Evolutionary conservation across 2,888 invertebrate species (phyloP).

Genomic region (Thalpophila matura): DNA sequence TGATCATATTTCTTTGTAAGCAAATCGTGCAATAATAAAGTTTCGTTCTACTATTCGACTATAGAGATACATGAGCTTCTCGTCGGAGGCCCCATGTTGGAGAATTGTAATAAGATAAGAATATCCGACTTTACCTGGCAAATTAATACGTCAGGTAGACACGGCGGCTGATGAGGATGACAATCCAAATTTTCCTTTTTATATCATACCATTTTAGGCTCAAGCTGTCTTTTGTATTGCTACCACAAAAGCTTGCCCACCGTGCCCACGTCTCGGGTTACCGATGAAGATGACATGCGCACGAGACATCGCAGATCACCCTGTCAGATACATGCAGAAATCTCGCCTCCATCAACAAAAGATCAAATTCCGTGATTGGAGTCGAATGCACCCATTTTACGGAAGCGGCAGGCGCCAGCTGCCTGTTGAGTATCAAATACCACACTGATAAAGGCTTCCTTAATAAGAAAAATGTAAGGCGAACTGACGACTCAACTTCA

Average conservation of each 20-base stretch:
- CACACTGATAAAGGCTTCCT: conserved; percentile 76
- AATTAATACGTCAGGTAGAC: conserved; percentile 55
- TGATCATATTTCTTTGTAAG: conserved; percentile 22
- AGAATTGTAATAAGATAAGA: conserved; percentile 1
- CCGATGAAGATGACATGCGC: conserved; percentile 81
- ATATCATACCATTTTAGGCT: conserved; percentile 69
- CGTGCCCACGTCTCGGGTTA: conserved; percentile 75
- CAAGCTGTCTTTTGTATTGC: conserved; percentile 82
- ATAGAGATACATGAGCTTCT: background rate
- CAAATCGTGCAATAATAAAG: conserved; percentile 6
- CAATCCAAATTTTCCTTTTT: conserved; percentile 67
- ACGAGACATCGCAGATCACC: conserved; percentile 84
- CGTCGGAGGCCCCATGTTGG: background rate
- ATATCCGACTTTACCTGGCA: conserved; percentile 37
- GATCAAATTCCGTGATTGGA: conserved; percentile 82
- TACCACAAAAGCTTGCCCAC: conserved; percentile 81
- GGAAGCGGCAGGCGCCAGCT: conserved; percentile 89
- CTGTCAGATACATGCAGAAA: conserved; percentile 79
- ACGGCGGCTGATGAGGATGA: conserved; percentile 62
- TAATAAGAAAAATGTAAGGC: conserved; percentile 84
- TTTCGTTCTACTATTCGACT: conserved; percentile 1
- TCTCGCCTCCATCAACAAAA: conserved; percentile 88
- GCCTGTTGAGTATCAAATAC: conserved; percentile 82
- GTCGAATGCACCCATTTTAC: conserved; percentile 81
- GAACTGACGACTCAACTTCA: conserved; percentile 76